Evolutionary conservation across 2,113 vertebrate genomes (phyloP).

Genomic region (Centropristis striata): DNA sequence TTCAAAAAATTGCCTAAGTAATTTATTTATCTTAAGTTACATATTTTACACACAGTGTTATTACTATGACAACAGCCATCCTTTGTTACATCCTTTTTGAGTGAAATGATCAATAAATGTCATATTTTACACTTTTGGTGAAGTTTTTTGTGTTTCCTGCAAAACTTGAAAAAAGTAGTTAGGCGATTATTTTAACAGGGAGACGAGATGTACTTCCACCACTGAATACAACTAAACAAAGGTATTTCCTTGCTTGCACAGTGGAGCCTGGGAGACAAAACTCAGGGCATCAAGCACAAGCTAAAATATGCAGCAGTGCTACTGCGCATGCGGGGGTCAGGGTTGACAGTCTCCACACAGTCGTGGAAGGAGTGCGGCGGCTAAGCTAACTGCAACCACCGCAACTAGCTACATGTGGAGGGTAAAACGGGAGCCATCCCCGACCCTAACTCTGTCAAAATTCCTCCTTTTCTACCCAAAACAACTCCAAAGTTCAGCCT

Average conservation of each 20-base stretch:
- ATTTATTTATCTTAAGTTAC: no score
- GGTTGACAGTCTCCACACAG: conserved; percentile 77
- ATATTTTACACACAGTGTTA: no score
- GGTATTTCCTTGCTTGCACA: background rate
- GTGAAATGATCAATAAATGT: no score
- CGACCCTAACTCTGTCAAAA: conserved; percentile 80
- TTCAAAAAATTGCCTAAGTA: no score
- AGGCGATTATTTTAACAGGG: no score
- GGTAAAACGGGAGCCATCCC: conserved; percentile 84
- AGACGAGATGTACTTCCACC: no score
- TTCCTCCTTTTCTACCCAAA: conserved; percentile 59
- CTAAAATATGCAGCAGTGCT: background rate
- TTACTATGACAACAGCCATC: no score
- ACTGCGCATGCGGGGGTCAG: conserved; percentile 81
- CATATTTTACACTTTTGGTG: no score
- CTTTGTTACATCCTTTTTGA: no score
- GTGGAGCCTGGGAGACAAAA: conserved; percentile 34
- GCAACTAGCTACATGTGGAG: conserved; percentile 88
- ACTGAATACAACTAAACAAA: background rate
- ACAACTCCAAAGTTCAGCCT: conserved; percentile 70
- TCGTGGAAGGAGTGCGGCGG: conserved; percentile 78
- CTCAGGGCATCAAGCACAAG: background rate
- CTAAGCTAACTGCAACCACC: conserved; percentile 81
- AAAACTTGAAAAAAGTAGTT: no score
- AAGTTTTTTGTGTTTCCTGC: no score